These are phyloP conservation scores for Morpho helenor DNA, from an alignment of 2,888 invertebrate genomes.

Conservation along the genomic window DNA sequence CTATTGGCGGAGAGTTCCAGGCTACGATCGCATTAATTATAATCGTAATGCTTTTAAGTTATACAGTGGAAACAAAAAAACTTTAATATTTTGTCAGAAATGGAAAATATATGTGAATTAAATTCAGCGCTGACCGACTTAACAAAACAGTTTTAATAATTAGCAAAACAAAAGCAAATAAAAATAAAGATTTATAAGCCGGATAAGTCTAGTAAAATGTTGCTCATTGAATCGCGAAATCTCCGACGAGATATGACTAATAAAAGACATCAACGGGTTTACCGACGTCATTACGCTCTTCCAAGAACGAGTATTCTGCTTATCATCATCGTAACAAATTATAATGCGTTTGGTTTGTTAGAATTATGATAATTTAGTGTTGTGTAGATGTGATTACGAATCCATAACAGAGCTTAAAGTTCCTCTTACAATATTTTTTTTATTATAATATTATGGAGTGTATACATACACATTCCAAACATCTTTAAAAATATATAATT, in stretches of 20 bases:
- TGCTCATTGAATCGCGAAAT: slow-evolving; percentile 20
- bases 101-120: slow-evolving; percentile 4
- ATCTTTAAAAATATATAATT: too few species aligned
- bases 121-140: not conserved
- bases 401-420: not conserved
- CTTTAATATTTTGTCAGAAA: not conserved
- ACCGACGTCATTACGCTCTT: slow-evolving; percentile 20
- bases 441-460: too few species aligned
- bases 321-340: slow-evolving; percentile 23
- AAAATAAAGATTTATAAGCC: slow-evolving; percentile 8
- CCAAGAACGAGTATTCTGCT: slow-evolving; percentile 24
- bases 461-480: too few species aligned
- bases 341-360: slow-evolving; percentile 16
- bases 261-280: slow-evolving; percentile 24
- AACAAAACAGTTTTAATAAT: slow-evolving; percentile 7
- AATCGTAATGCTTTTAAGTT: too few species aligned
- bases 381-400: not conserved
- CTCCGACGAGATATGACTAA: slow-evolving; percentile 23
- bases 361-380: slow-evolving; percentile 15
- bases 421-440: too few species aligned
- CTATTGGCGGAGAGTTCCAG: too few species aligned
- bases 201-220: slow-evolving; percentile 8
- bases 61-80: too few species aligned
- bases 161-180: slow-evolving; percentile 6
- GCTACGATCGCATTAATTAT: too few species aligned